These are phyloP conservation scores for Steatornis caripensis DNA, from an alignment of 2,113 vertebrate species.

Conservation along the genomic window DNA sequence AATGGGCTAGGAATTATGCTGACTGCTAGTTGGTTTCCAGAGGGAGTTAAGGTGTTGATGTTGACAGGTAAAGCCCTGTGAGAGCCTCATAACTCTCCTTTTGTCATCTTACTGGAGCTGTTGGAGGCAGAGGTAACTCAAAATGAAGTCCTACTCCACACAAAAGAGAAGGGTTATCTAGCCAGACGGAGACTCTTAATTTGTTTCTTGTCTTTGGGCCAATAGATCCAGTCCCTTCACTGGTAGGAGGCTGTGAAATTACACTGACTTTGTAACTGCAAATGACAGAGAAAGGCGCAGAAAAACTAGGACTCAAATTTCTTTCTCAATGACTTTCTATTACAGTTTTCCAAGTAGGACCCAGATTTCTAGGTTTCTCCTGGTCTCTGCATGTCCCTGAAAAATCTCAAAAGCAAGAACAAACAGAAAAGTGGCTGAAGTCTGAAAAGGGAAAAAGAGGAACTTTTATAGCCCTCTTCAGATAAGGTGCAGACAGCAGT, in stretches of 20 bases:
- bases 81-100: background rate
- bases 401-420: background rate
- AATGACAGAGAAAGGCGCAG: background rate
- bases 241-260: background rate
- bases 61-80: background rate
- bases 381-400: background rate
- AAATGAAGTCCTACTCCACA: background rate
- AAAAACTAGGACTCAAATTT: background rate
- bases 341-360: background rate
- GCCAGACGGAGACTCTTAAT: background rate
- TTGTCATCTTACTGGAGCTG: background rate
- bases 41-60: background rate
- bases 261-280: background rate
- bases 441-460: background rate
- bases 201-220: background rate
- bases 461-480: constrained; percentile 23
- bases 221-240: background rate
- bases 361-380: background rate
- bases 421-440: background rate
- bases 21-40: background rate
- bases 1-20: background rate
- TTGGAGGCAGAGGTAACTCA: background rate
- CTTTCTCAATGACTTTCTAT: background rate
- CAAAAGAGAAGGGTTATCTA: background rate
- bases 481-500: constrained; percentile 38